Evolutionary conservation across 2,888 invertebrate species (phyloP), one percentile per base, ranked within the genome.

Genomic region (Arrhopalites spinosus): DNA sequence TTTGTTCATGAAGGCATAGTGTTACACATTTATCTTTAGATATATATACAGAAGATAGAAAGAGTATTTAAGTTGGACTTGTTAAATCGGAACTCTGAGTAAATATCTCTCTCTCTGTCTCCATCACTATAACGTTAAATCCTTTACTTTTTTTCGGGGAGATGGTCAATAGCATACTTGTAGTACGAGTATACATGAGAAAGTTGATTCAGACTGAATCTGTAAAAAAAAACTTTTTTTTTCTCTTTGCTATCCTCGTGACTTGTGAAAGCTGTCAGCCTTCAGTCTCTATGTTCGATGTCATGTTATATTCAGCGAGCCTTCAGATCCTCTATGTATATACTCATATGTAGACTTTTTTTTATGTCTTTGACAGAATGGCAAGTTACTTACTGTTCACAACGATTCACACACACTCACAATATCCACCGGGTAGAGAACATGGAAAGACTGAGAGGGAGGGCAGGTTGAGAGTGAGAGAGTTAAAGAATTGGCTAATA

Each of bases 201-300:
- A 66, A 45, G 47, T 45, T 68, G 27, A 45, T 47, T 68, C 47
- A 29, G 66, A 23, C 47, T 15, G 47, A 68, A 63, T 63, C 30
- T 43, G 43, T 43, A 43, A 59, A 59, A 59, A 17, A 63, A 63
- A 63, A 27, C 30, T 63, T 63, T 59, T 59, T 23, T 59, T 23
- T 23, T 59, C 59, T 23, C 8, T 11, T 25, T 68, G 23, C 13
- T 47, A 45, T 73, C 29, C 50, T 73, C 63, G 50, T 36, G 63
- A 64, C 63, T 73, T 63, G 29, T 64, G 63, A 73, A 63, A 53
- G 43, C 47, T 50, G 64, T 64, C 50, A 73, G 63, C 63, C 45
- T 73, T 64, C 72, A 71, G 61, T 71, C 59, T 71, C 59, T 45
- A 59, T 61, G 63, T 71, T 47, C 27, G 25, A 59, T 61, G 63